phyloP scores from a whole-genome alignment of 2,113 vertebrate genomes.

The Hemiprocne comata region DNA sequence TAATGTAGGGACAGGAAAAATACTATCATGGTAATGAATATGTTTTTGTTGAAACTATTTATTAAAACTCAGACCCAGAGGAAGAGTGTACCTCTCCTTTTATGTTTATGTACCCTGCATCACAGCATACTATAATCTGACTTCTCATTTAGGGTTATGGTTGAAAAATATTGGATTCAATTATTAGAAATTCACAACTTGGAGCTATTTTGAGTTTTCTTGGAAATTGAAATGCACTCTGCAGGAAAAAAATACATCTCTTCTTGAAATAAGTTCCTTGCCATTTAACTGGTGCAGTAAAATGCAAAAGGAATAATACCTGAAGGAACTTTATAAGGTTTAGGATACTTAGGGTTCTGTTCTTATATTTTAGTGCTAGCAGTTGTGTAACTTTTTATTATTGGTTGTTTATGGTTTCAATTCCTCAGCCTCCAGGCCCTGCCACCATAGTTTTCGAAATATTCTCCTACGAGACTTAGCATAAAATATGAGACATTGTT shows the following conservation, averaged over 20 bases:
- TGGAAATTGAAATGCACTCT: not conserved
- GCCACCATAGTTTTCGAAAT: not conserved
- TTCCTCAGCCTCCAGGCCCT: not conserved
- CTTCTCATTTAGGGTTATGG: not conserved
- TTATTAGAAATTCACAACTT: not conserved
- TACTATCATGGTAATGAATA: not conserved
- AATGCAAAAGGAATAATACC: not conserved
- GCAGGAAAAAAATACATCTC: not conserved
- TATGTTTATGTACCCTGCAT: not conserved
- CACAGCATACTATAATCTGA: not conserved
- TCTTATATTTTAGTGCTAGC: not conserved
- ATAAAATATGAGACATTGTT: not conserved
- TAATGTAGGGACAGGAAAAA: not conserved
- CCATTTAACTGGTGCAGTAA: not conserved
- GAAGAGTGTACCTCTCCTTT: not conserved
- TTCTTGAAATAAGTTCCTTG: not conserved
- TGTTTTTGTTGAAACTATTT: not conserved
- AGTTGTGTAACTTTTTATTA: not conserved
- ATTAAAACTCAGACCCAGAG: not conserved
- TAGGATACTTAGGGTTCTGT: not conserved
- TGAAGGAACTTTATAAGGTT: not conserved
- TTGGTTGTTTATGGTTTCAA: not conserved
- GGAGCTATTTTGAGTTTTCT: not conserved
- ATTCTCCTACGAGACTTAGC: not conserved
- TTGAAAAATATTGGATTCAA: slow-evolving; percentile 16